Base-by-base conservation (phyloP, 2,888 invertebrate species). In the Psylliodes chrysocephalus region DNA sequence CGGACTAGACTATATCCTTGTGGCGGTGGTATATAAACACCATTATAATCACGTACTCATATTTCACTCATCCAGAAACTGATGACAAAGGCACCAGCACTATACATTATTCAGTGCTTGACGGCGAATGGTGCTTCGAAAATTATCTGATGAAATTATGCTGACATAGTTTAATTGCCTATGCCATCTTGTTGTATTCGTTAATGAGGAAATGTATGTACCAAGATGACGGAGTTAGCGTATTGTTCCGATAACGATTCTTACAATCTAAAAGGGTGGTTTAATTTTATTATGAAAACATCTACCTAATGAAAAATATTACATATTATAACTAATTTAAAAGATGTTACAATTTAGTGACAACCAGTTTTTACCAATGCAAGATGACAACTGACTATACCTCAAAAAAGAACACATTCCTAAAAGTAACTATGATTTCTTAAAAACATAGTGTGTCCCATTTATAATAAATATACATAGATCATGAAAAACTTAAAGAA, bases 101-200 rank as follows among this genome's bases (percentile, higher is more conserved):
- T 47, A 33, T 57, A 47, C 57, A 57, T 57, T 46, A 57, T 47
- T 47, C 57, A 47, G 12, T 38, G 25, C 47, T 57, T 35, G 47
- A 19, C 14, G 46, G 47, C 15, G 47, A 22, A 57, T 38, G 47
- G 35, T 46, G 57, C 22, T 47, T 57, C 47, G 35, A 57, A 57
- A 57, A 47, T 57, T 47, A 57, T 47, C 57, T 35, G 57, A 38
- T 57, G 47, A 57, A 57, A 57, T 57, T 57, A 57, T 35, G 47
- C 57, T 47, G 57, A 57, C 57, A 57, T 57, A 57, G 57, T 57
- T 57, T 57, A 57, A 57, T 57, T 57, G 57, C 47, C 46, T 47
- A 14, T 25, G 57, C 33, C 57, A 25, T 57, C 44, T 57, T 22
- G 35, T 57, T 49, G 33, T 46, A 47, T 19, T 38, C 38, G 47